These are phyloP conservation scores for Cliona cf. orientalis DNA, from an alignment of 37 sponge, comb jelly and placozoan species.

Conservation along the genomic window DNA sequence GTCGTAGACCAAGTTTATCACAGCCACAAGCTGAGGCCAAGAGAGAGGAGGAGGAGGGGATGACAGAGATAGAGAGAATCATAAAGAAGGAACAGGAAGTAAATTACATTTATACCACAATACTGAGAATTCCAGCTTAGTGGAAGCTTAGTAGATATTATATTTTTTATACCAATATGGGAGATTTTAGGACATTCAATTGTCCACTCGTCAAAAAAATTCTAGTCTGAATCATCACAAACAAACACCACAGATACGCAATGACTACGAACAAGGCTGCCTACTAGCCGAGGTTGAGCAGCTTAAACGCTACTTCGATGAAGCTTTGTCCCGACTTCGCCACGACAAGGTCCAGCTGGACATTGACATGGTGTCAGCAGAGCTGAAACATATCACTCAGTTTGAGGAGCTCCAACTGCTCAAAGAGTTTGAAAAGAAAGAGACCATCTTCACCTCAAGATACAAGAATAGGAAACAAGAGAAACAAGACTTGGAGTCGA, in stretches of 20 bases:
- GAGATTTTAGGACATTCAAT: no score
- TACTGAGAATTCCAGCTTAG: no score
- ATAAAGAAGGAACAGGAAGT: conserved; percentile 24
- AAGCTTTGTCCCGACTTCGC: conserved; percentile 59
- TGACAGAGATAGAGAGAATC: background rate
- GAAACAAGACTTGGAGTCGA: conserved; percentile 72
- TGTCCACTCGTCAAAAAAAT: no score
- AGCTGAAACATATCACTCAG: conserved; percentile 82
- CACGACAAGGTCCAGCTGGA: conserved; percentile 80
- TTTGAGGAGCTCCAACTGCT: conserved; percentile 94
- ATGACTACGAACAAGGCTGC: conserved; percentile 55
- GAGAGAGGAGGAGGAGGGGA: background rate
- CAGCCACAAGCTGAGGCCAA: no score
- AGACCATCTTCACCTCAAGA: conserved; percentile 72
- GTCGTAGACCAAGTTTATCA: no score
- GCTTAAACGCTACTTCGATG: conserved; percentile 76
- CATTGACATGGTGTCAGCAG: conserved; percentile 71
- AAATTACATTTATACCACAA: no score
- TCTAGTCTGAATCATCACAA: background rate
- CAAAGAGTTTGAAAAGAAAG: conserved; percentile 99
- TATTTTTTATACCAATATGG: no score
- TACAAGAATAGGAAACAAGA: conserved; percentile 83
- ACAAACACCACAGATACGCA: conserved; percentile 22
- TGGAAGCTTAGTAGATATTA: no score
- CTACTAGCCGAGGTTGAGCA: conserved; percentile 70